Evolutionary conservation across 1,140 invertebrate genomes (phyloP).

Genomic region (Drosophila arizonae): DNA sequence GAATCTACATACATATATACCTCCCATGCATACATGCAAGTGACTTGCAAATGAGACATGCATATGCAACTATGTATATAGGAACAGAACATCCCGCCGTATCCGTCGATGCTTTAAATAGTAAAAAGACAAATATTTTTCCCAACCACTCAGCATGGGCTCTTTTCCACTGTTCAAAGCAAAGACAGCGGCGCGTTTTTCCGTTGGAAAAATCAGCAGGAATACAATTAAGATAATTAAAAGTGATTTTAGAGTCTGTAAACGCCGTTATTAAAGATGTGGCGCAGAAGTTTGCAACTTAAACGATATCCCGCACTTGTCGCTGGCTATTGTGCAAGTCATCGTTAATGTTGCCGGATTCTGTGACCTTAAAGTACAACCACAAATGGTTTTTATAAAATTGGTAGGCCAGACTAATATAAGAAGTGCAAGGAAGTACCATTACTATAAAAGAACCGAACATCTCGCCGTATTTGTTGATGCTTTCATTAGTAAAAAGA

Average conservation of each 20-base stretch:
- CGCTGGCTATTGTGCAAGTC: constrained; percentile 43
- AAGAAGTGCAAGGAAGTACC: background rate
- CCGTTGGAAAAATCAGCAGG: background rate
- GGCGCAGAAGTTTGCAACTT: constrained; percentile 36
- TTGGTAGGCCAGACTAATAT: no score
- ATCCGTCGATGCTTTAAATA: constrained; percentile 23
- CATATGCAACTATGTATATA: no score
- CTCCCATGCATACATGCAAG: background rate
- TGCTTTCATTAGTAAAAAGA: constrained; percentile 33
- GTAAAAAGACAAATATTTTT: constrained; percentile 11
- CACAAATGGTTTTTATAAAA: no score
- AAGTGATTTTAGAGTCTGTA: no score
- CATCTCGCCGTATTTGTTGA: background rate
- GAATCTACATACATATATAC: background rate
- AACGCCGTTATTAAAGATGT: background rate
- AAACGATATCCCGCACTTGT: constrained; percentile 43
- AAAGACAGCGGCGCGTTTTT: constrained; percentile 12
- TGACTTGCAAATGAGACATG: no score
- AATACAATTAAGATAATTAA: no score
- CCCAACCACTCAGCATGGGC: constrained; percentile 11
- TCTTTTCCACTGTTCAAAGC: constrained; percentile 22
- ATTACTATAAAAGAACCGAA: background rate
- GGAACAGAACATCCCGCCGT: background rate
- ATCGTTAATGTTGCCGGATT: constrained; percentile 44
- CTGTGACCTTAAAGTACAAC: constrained; percentile 19